Evolutionary conservation across 2,113 vertebrate species (phyloP), one percentile per base, ranked within the genome.

Genomic region (Pelecanoides urinatrix): DNA sequence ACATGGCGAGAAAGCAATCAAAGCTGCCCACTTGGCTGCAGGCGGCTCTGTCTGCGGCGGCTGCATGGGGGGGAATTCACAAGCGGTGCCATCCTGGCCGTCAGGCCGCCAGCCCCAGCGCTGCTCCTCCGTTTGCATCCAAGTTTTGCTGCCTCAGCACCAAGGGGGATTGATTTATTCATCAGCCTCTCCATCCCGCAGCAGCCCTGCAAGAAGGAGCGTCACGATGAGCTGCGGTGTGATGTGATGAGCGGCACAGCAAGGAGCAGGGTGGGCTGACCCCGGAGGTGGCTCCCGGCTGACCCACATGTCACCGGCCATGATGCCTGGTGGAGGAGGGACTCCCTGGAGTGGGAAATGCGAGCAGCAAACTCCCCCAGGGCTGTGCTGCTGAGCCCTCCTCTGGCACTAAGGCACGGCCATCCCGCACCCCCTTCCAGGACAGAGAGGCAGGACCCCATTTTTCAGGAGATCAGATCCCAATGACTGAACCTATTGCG

Each of bases 121-220:
- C 85, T 78, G 78, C 82, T 90, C 30, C 67, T 75, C 74, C 13
- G 32, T 70, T 94, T 34, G 3, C 88, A 90, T 96, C 92, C 90
- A 47, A 70, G 84, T 93, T 97, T 82, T 96, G 95, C 94, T 96
- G 92, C 93, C 94, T 96, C 95, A 97, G 96, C 86, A 92, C 84
- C 16, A 1, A 61, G 12, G 73, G 91, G 93, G 90, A 93, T 94
- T 97, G 90, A 95, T 96, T 96, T 96, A 95, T 97, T 97, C 95
- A 94, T 96, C 92, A 96, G 75, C 88, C 25, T 80, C 56, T 91
- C 77, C 75, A 95, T 78, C 85, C 85, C n/a, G 36, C 86, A 92
- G 63, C 72, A 93, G 72, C 95, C 66, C 81, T 93, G 93, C 94
- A 90, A 83, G 86, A 42, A 67, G 68, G 76, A 94, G 95, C 40